Evolutionary conservation across 2,797 vertebrate genomes (phyloP), one percentile per base, ranked within the genome.

Genomic region (Pygocentrus nattereri): DNA sequence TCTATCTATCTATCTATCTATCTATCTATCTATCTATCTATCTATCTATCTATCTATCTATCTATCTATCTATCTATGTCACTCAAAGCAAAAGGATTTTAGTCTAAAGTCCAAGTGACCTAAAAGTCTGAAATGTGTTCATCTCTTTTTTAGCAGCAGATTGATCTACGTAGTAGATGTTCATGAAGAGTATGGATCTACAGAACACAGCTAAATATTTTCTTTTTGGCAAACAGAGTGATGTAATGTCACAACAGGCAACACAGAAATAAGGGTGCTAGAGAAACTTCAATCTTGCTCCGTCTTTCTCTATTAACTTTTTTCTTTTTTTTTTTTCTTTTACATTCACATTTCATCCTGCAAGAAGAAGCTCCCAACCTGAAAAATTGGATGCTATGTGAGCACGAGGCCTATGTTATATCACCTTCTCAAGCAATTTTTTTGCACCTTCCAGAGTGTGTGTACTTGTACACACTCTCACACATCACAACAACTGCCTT

Each of bases 331-430:
- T 34, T 73, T 34, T 31, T 15, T 8, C 18, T 30, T 74, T 31
- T 76, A 65, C 44, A n/a, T 82, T 44, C 34, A 30, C 38, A 74
- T 81, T 74, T 69, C 47, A 54, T 58, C 12, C 50, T 59, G 34
- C 3, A 59, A 21, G 27, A 75, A 44, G n/a, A 30, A 19, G 67
- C 58, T 44, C 54, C 58, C 49, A 73, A 34, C 58, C 80, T 56
- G 59, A 73, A 77, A n/a, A 47, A 70, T 49, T 73, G 49, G 74
- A 71, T 78, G 74, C 56, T 77, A 72, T 38, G 15, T 64, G 67
- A 78, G 47, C 47, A 73, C 8, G 47, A 72, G 38, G 27, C 54
- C 62, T 62, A 31, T 52, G 69, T 71, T 70, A 71, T 54, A 72
- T 72, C 49, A 72, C 70, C 70, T 54, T 30, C 49, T 72, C 49